Evolutionary conservation across 1,140 invertebrate species (phyloP), one percentile per base, ranked within the genome.

Genomic region (Limonius californicus): DNA sequence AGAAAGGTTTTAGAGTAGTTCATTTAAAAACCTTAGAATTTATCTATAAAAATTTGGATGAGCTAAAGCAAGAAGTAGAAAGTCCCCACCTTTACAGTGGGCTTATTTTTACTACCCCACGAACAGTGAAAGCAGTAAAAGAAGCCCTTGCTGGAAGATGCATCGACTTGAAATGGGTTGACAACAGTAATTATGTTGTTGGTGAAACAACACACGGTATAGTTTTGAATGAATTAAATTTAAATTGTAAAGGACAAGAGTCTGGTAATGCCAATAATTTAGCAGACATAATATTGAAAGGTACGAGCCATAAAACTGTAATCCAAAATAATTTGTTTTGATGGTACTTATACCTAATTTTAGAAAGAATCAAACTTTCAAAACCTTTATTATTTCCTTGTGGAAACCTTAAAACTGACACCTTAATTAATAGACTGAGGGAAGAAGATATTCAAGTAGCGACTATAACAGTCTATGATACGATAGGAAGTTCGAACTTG

Each of bases 361-460:
- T 64, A 73, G 68, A 70, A 12, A 68, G 67, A 61, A 16, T 30
- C 12, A 21, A 53, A 18, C 73, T 68, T 66, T 59, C 56, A n/a
- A 76, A 77, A 67, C 76, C 74, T 47, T 75, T 80, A 39, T 62
- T 81, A 15, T 79, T 77, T 65, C 79, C 78, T 12, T 78, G 78
- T 74, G 79, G 78, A 12, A 79, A 79, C 69, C 70, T 81, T 55
- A 77, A 74, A 63, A 74, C 68, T 47, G 79, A 80, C 62, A 72
- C 70, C 14, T 61, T 80, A 30, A 72, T 72, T 27, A 64, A 55
- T 39, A 66, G 72, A 60, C 63, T 79, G 32, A 57, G 55, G 20
- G 65, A 71, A 54, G 62, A 70, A 50, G 73, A 71, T 39, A 62
- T 78, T n/a, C 47, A 56, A 27, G 56, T 78, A 47, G 71, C 76